A percentile compares a stretch with the other conserved stretches of the same genome.
phyloP scores from a whole-genome alignment of 1,140 invertebrate species.

The Solenopsis invicta region DNA sequence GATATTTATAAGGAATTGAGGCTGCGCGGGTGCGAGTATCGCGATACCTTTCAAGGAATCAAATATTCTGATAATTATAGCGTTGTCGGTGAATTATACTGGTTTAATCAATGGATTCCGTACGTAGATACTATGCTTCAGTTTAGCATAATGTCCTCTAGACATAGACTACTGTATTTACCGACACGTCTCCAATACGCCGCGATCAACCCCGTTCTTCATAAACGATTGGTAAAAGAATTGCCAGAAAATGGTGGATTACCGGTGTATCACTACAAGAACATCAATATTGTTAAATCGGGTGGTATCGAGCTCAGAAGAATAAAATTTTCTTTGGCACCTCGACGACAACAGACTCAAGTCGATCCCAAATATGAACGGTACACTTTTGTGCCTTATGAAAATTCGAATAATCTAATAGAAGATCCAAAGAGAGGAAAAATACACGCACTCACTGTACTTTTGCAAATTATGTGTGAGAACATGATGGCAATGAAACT shows the following conservation, averaged over 20 bases:
- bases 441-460: too few relatives aligned
- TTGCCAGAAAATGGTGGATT: constrained; percentile 86
- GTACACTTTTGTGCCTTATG: too few relatives aligned
- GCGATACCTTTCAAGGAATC: constrained; percentile 95
- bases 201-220: too few relatives aligned
- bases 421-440: too few relatives aligned
- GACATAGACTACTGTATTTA: constrained; percentile 82
- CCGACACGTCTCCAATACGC: too few relatives aligned
- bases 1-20: constrained; percentile 98
- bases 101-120: constrained; percentile 96
- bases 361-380: too few relatives aligned
- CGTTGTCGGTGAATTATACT: constrained; percentile 90
- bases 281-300: constrained; percentile 92
- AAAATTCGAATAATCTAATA: too few relatives aligned
- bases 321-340: too few relatives aligned
- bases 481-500: too few relatives aligned
- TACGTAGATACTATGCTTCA: constrained; percentile 98
- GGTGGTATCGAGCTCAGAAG: too few relatives aligned
- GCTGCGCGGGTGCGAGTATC: constrained; percentile 97
- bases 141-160: constrained; percentile 94
- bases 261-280: constrained; percentile 91
- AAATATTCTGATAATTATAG: constrained; percentile 90
- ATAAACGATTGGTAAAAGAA: constrained; percentile 87
- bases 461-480: too few relatives aligned
- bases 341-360: too few relatives aligned